A percentile compares a stretch with the other conserved stretches of the same genome.
These are phyloP conservation scores for Brachypodius melanocephalos DNA, from an alignment of 2,113 vertebrate species.

Conservation along the genomic window DNA sequence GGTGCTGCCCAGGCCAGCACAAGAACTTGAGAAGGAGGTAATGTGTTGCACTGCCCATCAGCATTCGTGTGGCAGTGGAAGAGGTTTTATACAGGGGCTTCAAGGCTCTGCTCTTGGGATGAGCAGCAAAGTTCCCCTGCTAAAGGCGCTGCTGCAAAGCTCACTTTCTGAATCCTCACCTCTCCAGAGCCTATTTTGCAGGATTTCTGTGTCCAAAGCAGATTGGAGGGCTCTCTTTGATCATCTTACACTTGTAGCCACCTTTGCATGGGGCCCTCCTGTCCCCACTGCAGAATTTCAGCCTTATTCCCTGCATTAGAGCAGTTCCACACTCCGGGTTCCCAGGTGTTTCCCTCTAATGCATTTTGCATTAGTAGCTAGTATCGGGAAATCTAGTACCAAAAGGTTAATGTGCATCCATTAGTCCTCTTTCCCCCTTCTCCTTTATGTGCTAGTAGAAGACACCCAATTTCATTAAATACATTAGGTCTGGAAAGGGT, in stretches of 20 bases:
- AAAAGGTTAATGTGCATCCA: conserved; percentile 63
- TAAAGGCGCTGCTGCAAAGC: not conserved
- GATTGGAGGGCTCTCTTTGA: not conserved
- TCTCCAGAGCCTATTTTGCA: not conserved
- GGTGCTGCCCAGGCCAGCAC: not conserved
- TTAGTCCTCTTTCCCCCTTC: not conserved
- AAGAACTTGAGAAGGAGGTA: not conserved
- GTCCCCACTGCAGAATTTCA: not conserved
- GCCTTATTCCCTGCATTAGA: not conserved
- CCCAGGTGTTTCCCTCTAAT: conserved; percentile 20
- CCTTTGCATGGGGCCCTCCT: not conserved
- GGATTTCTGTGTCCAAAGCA: not conserved
- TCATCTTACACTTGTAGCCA: not conserved
- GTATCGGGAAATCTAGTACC: conserved; percentile 54
- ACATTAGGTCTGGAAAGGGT: not conserved
- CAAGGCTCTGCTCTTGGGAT: not conserved
- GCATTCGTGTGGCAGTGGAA: not conserved
- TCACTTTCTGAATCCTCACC: not conserved
- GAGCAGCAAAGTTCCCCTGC: not conserved
- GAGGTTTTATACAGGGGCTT: not conserved
- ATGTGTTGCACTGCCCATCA: not conserved
- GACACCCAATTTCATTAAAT: conserved; percentile 42
- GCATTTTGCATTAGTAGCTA: conserved; percentile 43
- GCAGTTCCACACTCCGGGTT: not conserved
- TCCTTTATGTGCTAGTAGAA: conserved; percentile 17